Conservation (phyloP, 2,113 vertebrate genomes). For the Drymodes brunneopygia region DNA sequence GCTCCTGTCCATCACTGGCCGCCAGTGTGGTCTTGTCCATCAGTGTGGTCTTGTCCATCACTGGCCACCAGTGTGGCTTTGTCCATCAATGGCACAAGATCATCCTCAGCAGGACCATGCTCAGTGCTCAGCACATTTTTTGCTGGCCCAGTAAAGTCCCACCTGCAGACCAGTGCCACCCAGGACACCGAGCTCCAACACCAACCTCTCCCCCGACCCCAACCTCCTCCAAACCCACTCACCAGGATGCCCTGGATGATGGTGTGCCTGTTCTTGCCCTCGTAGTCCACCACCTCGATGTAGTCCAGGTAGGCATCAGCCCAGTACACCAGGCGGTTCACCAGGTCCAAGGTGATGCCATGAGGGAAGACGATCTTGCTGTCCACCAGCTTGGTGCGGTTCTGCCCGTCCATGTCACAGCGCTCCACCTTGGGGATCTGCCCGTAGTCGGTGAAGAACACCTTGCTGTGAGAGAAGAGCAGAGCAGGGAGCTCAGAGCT, state of each 20-base stretch:
- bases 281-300: conserved; percentile 96
- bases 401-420: conserved; percentile 97
- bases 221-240: conserved; percentile 18
- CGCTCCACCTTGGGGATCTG: conserved; percentile 95
- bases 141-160: not conserved
- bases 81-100: accelerated
- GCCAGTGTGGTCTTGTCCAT: not conserved
- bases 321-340: conserved; percentile 96
- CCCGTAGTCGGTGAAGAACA: conserved; percentile 97
- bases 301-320: conserved; percentile 97
- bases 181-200: not conserved
- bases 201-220: not conserved
- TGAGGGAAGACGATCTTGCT: conserved; percentile 97
- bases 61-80: not conserved
- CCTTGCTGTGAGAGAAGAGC: conserved; percentile 76
- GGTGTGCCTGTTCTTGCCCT: conserved; percentile 94
- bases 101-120: accelerated
- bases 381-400: conserved; percentile 95
- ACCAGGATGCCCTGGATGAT: conserved; percentile 96
- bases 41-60: accelerated
- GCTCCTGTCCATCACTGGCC: too few relatives aligned
- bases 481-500: not conserved
- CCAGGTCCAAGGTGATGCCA: conserved; percentile 92
- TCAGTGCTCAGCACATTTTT: not conserved
- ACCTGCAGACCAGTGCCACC: not conserved